Conservation (phyloP, 2,797 vertebrate genomes). For the Clarias fuscus region DNA sequence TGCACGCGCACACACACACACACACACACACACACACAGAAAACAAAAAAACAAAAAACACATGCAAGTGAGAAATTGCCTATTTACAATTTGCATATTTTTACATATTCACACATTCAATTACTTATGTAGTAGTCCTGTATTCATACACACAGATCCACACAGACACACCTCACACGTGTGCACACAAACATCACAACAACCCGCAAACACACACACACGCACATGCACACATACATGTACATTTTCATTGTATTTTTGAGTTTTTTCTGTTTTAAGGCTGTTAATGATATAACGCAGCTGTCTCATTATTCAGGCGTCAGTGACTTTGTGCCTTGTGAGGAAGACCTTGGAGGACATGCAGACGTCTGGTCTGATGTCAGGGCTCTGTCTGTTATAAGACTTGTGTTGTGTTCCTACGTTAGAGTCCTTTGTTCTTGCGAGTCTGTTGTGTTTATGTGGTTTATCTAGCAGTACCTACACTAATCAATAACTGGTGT, state of each 20-base stretch:
- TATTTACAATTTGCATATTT: conserved; percentile 5
- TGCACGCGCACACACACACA: conserved; percentile 6
- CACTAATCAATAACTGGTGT: not conserved
- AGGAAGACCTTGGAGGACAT: not conserved
- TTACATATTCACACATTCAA: conserved; percentile 3
- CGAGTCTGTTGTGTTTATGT: not conserved
- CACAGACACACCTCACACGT: not conserved
- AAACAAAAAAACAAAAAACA: not conserved
- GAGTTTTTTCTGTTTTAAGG: not conserved
- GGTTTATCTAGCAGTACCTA: not conserved
- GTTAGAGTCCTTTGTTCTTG: not conserved
- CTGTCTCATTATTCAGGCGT: not conserved
- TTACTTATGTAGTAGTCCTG: not conserved
- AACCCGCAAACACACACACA: not conserved
- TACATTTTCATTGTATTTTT: not conserved
- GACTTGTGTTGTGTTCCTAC: no score
- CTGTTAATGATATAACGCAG: not conserved
- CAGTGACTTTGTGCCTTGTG: not conserved
- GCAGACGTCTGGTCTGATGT: not conserved
- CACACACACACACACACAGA: not conserved
- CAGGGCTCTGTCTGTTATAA: not conserved
- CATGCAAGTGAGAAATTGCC: conserved; percentile 12
- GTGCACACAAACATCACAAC: not conserved
- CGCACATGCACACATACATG: not conserved
- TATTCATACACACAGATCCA: not conserved